Evolutionary conservation across 1,140 invertebrate genomes (phyloP), one percentile per base, ranked within the genome.

Genomic region (Trichoplusia ni): DNA sequence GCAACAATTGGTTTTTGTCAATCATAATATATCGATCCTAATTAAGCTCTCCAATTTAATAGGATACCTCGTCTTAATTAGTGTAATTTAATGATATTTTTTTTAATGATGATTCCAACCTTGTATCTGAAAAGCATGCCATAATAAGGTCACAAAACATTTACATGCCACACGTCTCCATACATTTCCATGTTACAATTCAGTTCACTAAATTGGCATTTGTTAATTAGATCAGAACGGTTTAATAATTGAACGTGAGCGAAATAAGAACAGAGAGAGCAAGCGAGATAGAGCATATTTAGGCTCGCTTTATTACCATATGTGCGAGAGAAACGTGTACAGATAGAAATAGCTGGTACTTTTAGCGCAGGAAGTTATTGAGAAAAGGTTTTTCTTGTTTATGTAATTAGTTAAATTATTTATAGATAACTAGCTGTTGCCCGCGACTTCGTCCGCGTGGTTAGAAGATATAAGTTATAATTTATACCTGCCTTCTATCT

Each of bases 181-280:
- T 59, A 2, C 11, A 54, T 46, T 33, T 51, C 63, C 21, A 25
- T 68, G 42, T 67, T 65, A 60, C 47, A 59, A 72, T 67, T 60
- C 68, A 58, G 64, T 65, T 65, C 61, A 70, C 73, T 71, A 79
- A 76, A 79, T 79, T 75, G 73, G 66, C 67, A 70, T 79, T 76
- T 72, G 73, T 64, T 79, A 76, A 79, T 79, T 79, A 79, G 76
- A 79, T 73, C 69, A 72, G 69, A 73, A 71, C 69, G 64, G 51
- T 67, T 73, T 76, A 64, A 67, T 76, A 76, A 79, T 79, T 71
- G 71, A 62, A 66, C 56, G 13, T 27, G 62, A 58, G 56, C 63
- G 53, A 29, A 49, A 59, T 56, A 60, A 31, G 46, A 40, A 64
- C 47, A 19, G 4, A 29, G 27, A n/a, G 42, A 11, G 31, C 3